Evolutionary conservation across 2,113 vertebrate species (phyloP).

Genomic region (Ancistrus triradiatus): DNA sequence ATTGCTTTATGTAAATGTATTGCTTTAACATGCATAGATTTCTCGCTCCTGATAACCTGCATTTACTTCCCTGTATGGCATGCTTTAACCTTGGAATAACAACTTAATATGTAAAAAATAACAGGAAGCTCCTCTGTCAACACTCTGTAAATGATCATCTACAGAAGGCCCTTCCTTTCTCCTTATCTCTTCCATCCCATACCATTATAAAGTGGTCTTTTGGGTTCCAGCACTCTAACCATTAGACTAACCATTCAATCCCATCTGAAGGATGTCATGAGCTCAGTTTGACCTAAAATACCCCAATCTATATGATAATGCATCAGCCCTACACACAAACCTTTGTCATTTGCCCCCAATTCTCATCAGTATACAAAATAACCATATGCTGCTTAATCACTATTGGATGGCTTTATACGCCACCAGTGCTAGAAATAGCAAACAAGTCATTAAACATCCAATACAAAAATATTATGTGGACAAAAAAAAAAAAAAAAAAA

Average conservation of each 20-base stretch:
- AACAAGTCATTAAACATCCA: conserved; percentile 47
- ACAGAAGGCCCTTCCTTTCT: neutral
- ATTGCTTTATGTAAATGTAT: conserved; percentile 23
- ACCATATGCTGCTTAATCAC: conserved; percentile 35
- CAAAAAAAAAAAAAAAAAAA: conserved; percentile 35
- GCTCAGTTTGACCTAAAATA: conserved; percentile 32
- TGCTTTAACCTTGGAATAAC: conserved; percentile 25
- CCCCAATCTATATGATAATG: neutral
- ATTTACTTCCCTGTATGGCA: neutral
- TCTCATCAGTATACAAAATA: conserved; percentile 51
- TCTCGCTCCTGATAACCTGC: conserved; percentile 1
- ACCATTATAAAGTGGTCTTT: conserved; percentile 16
- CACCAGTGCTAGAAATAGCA: conserved; percentile 40
- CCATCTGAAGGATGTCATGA: conserved; percentile 45
- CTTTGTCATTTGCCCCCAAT: conserved; percentile 6
- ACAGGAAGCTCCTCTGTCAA: conserved; percentile 18
- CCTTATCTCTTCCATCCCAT: too few relatives aligned
- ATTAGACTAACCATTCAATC: conserved; percentile 21
- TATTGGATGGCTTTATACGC: conserved; percentile 37
- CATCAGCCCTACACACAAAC: neutral
- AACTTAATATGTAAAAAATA: conserved; percentile 16
- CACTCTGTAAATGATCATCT: conserved; percentile 15
- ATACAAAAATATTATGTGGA: conserved; percentile 45
- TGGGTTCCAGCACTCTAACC: neutral
- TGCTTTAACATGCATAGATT: conserved; percentile 19